Conservation (phyloP, 2,113 vertebrate species). For the Campylomormyrus tamandua region DNA sequence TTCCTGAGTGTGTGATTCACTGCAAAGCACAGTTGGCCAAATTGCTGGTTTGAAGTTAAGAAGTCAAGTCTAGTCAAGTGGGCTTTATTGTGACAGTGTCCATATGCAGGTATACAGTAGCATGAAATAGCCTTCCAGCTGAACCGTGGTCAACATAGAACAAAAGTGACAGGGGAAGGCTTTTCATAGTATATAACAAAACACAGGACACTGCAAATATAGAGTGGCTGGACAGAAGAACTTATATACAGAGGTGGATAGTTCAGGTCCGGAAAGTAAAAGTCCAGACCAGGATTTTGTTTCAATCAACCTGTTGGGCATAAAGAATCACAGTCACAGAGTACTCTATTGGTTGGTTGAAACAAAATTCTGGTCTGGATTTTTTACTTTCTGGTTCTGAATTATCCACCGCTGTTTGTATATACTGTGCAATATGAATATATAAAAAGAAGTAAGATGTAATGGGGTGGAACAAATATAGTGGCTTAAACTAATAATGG, state of each 20-base stretch:
- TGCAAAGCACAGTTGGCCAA: not conserved
- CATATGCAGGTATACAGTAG: not conserved
- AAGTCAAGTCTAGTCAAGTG: not conserved
- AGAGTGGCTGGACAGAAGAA: not conserved
- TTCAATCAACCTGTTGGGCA: too few relatives aligned
- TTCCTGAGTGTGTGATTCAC: not conserved
- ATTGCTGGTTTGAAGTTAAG: not conserved
- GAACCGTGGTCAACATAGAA: not conserved
- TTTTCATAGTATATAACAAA: not conserved
- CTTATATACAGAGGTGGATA: not conserved
- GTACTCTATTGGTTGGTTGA: too few relatives aligned
- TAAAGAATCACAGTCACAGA: too few relatives aligned
- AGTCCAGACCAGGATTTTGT: too few relatives aligned
- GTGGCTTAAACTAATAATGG: not conserved
- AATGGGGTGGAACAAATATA: not conserved
- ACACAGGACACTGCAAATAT: not conserved
- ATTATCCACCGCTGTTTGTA: not conserved
- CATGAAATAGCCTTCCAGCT: not conserved
- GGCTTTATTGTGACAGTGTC: not conserved
- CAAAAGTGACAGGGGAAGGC: not conserved
- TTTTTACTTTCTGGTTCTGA: too few relatives aligned
- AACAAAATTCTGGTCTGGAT: too few relatives aligned
- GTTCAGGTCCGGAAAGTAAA: too few relatives aligned
- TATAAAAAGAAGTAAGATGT: not conserved
- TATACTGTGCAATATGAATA: not conserved